These are phyloP conservation scores for Atta cephalotes DNA, from an alignment of 1,140 invertebrate genomes.

Conservation along the genomic window DNA sequence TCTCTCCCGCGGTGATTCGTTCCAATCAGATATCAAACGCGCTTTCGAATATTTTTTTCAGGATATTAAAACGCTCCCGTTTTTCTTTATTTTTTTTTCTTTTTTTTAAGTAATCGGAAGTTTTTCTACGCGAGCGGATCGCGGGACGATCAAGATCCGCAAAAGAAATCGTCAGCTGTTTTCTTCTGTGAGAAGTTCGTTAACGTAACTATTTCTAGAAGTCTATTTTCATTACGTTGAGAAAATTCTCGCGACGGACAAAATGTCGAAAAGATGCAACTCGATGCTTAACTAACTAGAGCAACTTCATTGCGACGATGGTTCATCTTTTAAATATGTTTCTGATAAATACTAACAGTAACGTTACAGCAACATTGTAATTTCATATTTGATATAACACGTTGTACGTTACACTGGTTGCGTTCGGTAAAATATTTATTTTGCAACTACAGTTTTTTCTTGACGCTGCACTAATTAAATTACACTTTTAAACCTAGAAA, in stretches of 20 bases:
- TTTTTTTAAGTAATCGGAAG: background rate
- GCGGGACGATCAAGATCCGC: constrained; percentile 26
- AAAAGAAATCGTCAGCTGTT: constrained; percentile 53
- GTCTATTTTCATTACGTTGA: background rate
- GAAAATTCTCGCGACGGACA: background rate
- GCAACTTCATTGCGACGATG: background rate
- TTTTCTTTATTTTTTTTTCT: constrained; percentile 24
- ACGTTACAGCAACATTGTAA: too few relatives aligned
- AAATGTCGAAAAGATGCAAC: background rate
- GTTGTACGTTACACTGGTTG: too few relatives aligned
- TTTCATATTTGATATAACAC: too few relatives aligned
- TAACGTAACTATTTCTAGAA: constrained; percentile 9
- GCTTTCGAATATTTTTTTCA: constrained; percentile 57
- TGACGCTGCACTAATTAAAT: too few relatives aligned
- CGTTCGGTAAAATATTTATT: too few relatives aligned
- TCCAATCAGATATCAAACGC: constrained; percentile 56
- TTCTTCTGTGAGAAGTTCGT: constrained; percentile 13
- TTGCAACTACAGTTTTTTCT: too few relatives aligned
- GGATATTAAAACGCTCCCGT: constrained; percentile 63
- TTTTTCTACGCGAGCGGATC: constrained; percentile 44
- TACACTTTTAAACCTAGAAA: too few relatives aligned
- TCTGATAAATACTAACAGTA: too few relatives aligned
- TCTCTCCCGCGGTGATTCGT: constrained; percentile 53
- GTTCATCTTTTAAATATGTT: background rate
- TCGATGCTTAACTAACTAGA: background rate